Base-by-base conservation (phyloP, 2,797 vertebrate species). In the Mycteria americana region DNA sequence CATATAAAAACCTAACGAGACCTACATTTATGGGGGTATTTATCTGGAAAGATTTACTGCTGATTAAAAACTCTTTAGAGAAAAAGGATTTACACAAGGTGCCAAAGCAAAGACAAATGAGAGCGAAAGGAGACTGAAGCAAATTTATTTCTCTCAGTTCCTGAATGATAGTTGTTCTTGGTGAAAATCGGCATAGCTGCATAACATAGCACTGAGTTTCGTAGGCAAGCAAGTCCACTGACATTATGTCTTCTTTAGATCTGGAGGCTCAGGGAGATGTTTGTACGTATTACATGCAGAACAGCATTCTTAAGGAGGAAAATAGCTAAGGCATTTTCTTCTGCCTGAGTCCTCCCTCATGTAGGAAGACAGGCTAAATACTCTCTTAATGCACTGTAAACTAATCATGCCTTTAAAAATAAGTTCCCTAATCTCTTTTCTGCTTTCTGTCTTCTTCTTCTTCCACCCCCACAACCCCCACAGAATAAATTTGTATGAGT, bases 401-500 rank as follows among this genome's bases (percentile, higher is more conserved):
- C n/a, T 76, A 68, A 64, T 75, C 43, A 70, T 51, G 30, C 35
- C 37, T 70, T 94, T 74, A 86, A 78, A 93, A 89, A 72, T 59
- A 88, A 86, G n/a, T 72, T 63, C 23, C 14, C 22, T 94, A 35
- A 75, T 89, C 45, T 95, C 62, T 95, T 94, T 70, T 88, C 67
- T 93, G 56, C 48, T 68, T 73, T 79, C 54, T 94, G 67, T 97
- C 79, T 86, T 82, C 56, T 89, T 70, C n/a, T 62, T 75, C 43
- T 92, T 85, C 80, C 51, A 63, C 35, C 35, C 90, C 77, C 76
- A 31, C 82, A 80, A 86, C 41, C n/a, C 91, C 56, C 19, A 9
- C 98, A 99, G 99, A 95, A 99, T 99, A 92, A 99, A 99, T 98
- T 97, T 99, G 92, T 99, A 99, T 21, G 99, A 99, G 95, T 95